Evolutionary conservation across 2,888 invertebrate genomes (phyloP), one percentile per base, ranked within the genome.

Genomic region (Patella depressa): DNA sequence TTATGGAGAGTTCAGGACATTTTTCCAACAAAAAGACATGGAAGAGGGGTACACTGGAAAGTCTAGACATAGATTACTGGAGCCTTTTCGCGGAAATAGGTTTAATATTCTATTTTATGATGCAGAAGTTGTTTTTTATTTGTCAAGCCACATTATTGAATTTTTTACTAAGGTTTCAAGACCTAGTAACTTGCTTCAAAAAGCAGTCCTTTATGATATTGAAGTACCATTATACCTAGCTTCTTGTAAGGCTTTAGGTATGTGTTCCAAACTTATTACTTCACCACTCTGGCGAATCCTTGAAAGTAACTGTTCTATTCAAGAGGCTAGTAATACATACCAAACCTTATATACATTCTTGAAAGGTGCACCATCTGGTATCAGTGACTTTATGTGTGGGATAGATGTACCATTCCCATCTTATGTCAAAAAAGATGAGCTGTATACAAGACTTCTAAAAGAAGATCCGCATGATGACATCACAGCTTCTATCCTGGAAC

Each of bases 41-140:
- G 53, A 72, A 15, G 59, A 59, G 19, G 12, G 19, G 3, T 59
- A 59, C 19, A 19, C 59, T n/a, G 59, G 59, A n/a, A 59, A 59
- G 59, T 29, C 59, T 17, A 14, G 59, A 59, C 14, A 59, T 59
- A 59, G 59, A 34, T 17, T 24, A 14, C 34, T 79, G 14, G 74
- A 55, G 11, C 73, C 19, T 7, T 79, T 73, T 19, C 12, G 77
- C 4, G 79, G 79, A 15, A 79, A 79, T 71, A 70, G 79, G 7
- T 79, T 79, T 65, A 79, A 79, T 59, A 71, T 79, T 15, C 29
- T 75, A 7, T 78, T 78, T 71, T 78, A 45, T 55, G 55, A 78
- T 78, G 71, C 74, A 19, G 78, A 76, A 7, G 70, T n/a, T 14
- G 73, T 84, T 3, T 83, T 74, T 65, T 83, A 78, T 59, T 74